A percentile compares a stretch with the other conserved stretches of the same genome.
These are phyloP conservation scores for Nibea coibor DNA, from an alignment of 2,113 vertebrate species.

Conservation along the genomic window DNA sequence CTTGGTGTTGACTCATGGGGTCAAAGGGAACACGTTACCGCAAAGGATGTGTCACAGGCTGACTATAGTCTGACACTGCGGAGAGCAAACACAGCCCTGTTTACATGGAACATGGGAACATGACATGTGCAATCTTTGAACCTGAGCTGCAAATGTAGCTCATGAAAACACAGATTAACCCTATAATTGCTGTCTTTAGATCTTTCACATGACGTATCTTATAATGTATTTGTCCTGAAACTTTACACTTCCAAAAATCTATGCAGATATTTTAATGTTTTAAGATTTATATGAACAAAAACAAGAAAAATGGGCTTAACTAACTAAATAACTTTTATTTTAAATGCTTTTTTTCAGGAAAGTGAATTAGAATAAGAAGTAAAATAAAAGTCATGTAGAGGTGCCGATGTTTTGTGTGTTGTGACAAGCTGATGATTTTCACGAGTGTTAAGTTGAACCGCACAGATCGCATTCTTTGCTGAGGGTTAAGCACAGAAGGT, in stretches of 20 bases:
- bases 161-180: background rate
- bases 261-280: background rate
- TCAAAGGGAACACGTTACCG: slow-evolving; percentile 17
- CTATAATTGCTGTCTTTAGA: background rate
- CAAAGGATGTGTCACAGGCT: slow-evolving; percentile 22
- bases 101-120: background rate
- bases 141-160: background rate
- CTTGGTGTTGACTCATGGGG: slow-evolving; percentile 42
- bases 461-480: slow-evolving; percentile 65
- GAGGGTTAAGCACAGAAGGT: slow-evolving; percentile 6
- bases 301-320: background rate
- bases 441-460: slow-evolving; percentile 19
- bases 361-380: background rate
- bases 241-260: background rate
- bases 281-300: background rate
- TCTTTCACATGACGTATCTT: background rate
- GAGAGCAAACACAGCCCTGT: background rate
- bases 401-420: background rate
- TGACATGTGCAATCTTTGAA: slow-evolving; percentile 1
- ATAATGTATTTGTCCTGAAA: background rate
- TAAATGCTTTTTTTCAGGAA: background rate
- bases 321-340: no score
- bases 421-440: slow-evolving; percentile 21
- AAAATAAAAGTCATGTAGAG: background rate
- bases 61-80: background rate